These are phyloP conservation scores for Bos indicus DNA, from an alignment of 2,113 vertebrate species.

Conservation along the genomic window DNA sequence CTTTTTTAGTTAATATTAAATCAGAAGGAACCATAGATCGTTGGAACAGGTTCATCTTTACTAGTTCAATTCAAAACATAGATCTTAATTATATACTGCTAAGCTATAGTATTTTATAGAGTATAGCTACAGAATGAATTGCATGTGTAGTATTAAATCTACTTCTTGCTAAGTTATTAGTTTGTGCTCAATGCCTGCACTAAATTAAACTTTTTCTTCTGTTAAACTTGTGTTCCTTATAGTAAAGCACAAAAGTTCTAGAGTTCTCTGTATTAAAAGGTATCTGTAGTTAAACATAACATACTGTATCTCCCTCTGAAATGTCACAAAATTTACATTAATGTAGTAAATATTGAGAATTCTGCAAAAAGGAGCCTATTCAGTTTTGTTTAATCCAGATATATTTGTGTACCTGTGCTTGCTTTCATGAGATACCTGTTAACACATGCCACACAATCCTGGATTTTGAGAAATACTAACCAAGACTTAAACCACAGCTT, in stretches of 20 bases:
- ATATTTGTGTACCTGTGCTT: neutral
- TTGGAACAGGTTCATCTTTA: neutral
- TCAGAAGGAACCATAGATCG: neutral
- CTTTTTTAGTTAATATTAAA: neutral
- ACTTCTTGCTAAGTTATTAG: neutral
- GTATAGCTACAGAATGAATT: neutral
- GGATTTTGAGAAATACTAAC: conserved; percentile 3
- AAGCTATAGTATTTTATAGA: neutral
- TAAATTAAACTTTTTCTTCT: neutral
- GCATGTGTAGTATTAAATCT: neutral
- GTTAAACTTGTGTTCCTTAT: neutral
- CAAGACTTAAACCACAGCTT: neutral
- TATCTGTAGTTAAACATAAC: neutral
- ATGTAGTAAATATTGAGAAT: neutral
- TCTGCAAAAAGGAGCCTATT: neutral
- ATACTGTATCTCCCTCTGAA: neutral
- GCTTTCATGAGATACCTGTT: neutral
- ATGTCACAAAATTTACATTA: neutral
- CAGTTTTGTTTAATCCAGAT: neutral
- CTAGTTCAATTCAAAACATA: conserved; percentile 1
- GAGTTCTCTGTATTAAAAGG: neutral
- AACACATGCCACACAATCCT: neutral
- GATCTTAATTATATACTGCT: neutral
- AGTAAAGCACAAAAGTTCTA: neutral
- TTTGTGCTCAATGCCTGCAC: neutral